Percentiles rank a stretch among this genome's conserved stretches.
Evolutionary conservation across 2,113 vertebrate species (phyloP).

Genomic region (Dendropsophus ebraccatus): DNA sequence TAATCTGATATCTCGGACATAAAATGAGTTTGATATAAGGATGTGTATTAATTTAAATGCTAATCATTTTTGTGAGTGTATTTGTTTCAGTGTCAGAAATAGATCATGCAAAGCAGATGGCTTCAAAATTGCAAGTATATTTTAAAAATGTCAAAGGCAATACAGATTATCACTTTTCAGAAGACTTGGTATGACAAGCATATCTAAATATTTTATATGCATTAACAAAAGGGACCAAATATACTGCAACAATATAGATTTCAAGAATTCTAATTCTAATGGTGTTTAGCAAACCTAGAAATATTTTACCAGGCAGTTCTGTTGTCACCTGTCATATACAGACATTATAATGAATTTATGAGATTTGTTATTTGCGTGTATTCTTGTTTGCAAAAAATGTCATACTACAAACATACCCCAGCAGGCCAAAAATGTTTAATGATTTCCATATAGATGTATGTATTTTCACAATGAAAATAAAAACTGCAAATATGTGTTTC

Average conservation of each 20-base stretch:
- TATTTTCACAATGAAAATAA: too few relatives aligned
- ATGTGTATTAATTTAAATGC: background rate
- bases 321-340: background rate
- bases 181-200: background rate
- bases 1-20: constrained; percentile 35
- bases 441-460: too few relatives aligned
- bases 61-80: constrained; percentile 7
- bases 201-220: constrained; percentile 16
- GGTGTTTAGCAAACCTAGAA: background rate
- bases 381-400: background rate
- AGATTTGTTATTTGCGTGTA: background rate
- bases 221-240: background rate
- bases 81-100: constrained; percentile 1
- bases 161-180: constrained; percentile 30
- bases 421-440: too few relatives aligned
- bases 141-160: constrained; percentile 28
- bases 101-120: constrained; percentile 27
- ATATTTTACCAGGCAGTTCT: background rate
- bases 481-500: too few relatives aligned
- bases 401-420: too few relatives aligned
- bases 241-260: background rate
- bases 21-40: constrained; percentile 20
- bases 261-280: background rate
- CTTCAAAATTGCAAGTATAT: constrained; percentile 21
- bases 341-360: background rate